Evolutionary conservation across 2,888 invertebrate species (phyloP).

Genomic region (Gasteruption jaculator): DNA sequence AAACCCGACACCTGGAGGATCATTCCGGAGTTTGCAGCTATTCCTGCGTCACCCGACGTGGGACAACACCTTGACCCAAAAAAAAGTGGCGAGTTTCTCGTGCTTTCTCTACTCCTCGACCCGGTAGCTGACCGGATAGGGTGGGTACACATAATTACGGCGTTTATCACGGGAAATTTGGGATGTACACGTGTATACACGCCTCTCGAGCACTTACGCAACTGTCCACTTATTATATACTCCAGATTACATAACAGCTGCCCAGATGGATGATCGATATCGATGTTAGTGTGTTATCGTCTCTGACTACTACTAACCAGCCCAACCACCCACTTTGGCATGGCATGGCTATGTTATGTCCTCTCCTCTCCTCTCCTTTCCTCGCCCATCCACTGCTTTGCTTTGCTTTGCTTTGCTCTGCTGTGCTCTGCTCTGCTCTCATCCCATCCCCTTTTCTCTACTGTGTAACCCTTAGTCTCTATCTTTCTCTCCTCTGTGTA

Average conservation of each 20-base stretch:
- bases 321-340: too few relatives aligned
- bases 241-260: conserved; percentile 24
- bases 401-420: conserved; percentile 22
- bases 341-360: conserved; percentile 5
- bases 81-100: too few relatives aligned
- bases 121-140: conserved; percentile 9
- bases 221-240: conserved; percentile 12
- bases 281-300: conserved; percentile 40
- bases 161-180: neutral
- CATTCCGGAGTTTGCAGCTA: too few relatives aligned
- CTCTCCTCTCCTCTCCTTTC: conserved; percentile 14
- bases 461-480: conserved; percentile 20
- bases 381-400: conserved; percentile 20
- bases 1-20: too few relatives aligned
- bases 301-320: conserved; percentile 39
- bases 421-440: conserved; percentile 21
- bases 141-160: conserved; percentile 7
- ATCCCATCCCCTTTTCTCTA: conserved; percentile 20
- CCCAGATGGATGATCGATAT: conserved; percentile 38
- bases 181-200: conserved; percentile 17
- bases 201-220: too few relatives aligned
- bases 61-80: too few relatives aligned
- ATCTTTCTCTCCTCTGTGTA: conserved; percentile 20
- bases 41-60: too few relatives aligned
- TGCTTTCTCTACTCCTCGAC: too few relatives aligned